phyloP scores from a whole-genome alignment of 2,113 vertebrate species.

The Cyanocitta stelleri region DNA sequence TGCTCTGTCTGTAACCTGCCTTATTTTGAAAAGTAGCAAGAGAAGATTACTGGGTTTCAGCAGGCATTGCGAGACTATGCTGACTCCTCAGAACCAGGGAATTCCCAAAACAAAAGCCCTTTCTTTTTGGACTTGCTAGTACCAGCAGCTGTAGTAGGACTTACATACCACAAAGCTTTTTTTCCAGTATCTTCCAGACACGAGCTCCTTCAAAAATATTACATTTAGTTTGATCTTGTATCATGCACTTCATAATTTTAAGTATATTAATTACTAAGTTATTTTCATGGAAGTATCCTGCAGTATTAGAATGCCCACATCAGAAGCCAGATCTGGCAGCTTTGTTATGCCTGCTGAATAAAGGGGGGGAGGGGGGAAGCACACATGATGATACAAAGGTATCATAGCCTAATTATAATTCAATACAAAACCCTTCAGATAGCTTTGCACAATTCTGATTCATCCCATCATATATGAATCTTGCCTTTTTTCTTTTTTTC shows the following conservation, averaged over 20 bases:
- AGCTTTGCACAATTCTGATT: neutral
- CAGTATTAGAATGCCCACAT: neutral
- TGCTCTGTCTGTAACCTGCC: neutral
- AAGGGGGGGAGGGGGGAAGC: neutral
- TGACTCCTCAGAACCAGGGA: neutral
- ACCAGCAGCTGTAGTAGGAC: neutral
- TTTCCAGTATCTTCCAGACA: neutral
- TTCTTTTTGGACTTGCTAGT: neutral
- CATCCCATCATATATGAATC: neutral
- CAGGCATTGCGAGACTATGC: neutral
- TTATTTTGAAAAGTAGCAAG: conserved; percentile 9
- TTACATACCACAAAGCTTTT: neutral
- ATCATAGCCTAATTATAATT: neutral
- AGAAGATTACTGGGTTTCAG: neutral
- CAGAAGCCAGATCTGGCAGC: neutral
- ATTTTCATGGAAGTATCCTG: neutral
- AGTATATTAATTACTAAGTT: neutral
- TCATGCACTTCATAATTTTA: neutral
- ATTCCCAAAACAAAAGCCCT: neutral
- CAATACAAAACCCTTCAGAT: neutral
- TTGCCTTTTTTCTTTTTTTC: accelerated
- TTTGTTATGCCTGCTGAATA: neutral
- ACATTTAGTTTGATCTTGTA: neutral
- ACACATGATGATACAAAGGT: neutral
- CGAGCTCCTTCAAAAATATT: neutral